Base-by-base conservation (phyloP, 30 jellyfish, hydroid and myxozoan species). In the Sanderia malayensis region DNA sequence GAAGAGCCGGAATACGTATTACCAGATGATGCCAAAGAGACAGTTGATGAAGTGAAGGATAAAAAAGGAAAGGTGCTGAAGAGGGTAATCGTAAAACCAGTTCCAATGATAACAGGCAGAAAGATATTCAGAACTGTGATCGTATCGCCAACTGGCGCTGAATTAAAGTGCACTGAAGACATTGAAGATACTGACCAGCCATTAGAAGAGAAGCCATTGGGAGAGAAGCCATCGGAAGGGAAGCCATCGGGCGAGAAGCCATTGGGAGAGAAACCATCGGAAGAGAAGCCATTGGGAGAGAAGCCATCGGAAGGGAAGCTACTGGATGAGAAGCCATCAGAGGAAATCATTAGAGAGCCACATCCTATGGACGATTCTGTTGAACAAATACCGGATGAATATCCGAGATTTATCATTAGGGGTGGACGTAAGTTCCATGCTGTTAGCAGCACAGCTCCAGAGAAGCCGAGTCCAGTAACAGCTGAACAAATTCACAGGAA, bases 1-100 rank as follows among this genome's bases (percentile, higher is more conserved):
- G 95, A 80, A 57, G 92, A 80, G 76, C 95, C 97, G 28, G 86
- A 80, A 30, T 80, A 88, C 67, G 93, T 81, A 49, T 13, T 88
- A 88, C 95, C 95, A 0, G 89, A 31, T 27, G 84, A 58, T 23
- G 76, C 90, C 29, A 58, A 52, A 47, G 88, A 82, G 31, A n/a
- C 87, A 1, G 86, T 81, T 15, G 95, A 88, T 30, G 97, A 80
- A 32, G 87, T 53, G 46, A 74, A 53, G 60, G 93, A 88, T 58
- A 68, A 55, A 29, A 78, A 45, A 7, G 97, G 95, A 15, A 62
- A 44, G 53, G 93, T 88, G 18, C 29, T 72, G 4, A 81, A 83
- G 63, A 73, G 64, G 28, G 74, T 81, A 44, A 53, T 46, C 27
- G 55, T 61, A 52, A 70, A 46, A 55, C 97, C 95, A 1, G 71